Percentiles rank a stretch among this genome's conserved stretches.
phyloP scores from a whole-genome alignment of 2,888 invertebrate genomes.

The Drosophila robusta region DNA sequence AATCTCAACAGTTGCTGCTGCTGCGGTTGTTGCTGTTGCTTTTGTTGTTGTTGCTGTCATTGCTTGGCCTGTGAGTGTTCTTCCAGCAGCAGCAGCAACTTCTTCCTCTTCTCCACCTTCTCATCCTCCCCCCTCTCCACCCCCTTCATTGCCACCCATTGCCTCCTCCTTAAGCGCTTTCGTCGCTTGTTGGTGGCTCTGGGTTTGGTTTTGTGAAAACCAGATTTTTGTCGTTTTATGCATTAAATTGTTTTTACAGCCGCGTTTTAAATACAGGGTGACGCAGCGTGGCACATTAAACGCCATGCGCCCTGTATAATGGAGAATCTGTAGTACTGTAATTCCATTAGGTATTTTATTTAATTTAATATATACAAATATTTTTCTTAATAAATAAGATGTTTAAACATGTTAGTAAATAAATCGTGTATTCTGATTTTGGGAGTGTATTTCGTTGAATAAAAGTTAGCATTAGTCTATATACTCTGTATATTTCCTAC shows the following conservation, averaged over 20 bases:
- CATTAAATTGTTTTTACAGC: conserved; percentile 82
- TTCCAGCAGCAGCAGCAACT: conserved; percentile 64
- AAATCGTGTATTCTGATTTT: no score
- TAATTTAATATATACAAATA: no score
- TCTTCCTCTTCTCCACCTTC: conserved; percentile 36
- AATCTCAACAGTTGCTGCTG: conserved; percentile 72
- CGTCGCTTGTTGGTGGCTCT: conserved; percentile 66
- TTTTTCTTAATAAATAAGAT: no score
- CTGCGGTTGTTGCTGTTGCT: conserved; percentile 20
- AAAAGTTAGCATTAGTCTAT: no score
- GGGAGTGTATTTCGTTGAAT: no score
- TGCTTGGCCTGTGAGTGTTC: conserved; percentile 56
- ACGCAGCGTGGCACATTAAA: neutral
- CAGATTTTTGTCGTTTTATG: conserved; percentile 82
- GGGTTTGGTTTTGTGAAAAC: conserved; percentile 79
- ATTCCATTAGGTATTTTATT: no score
- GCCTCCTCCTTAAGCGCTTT: conserved; percentile 63
- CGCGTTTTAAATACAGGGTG: conserved; percentile 76
- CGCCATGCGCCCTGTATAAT: neutral
- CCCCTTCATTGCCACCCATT: conserved; percentile 44
- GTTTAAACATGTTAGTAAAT: no score
- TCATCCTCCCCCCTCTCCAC: conserved; percentile 3
- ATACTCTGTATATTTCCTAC: no score
- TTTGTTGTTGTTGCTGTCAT: conserved; percentile 23
- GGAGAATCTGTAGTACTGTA: no score